Percentiles rank a stretch among this genome's conserved stretches.
These are phyloP conservation scores for Emydocephalus ijimae DNA, from an alignment of 2,113 vertebrate species.

Conservation along the genomic window DNA sequence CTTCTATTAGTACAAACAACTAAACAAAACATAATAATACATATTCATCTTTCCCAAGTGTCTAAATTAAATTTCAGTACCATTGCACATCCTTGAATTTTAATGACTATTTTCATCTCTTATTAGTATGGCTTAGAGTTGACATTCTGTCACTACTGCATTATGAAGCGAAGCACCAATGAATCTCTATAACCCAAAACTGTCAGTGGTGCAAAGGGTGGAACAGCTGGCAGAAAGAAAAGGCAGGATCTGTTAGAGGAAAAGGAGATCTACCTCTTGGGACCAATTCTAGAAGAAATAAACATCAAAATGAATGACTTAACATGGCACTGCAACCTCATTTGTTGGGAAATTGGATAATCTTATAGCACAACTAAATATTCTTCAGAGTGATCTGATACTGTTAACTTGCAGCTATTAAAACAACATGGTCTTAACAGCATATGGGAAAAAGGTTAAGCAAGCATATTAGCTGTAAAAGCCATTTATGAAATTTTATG, in stretches of 20 bases:
- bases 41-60: neutral
- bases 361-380: constrained; percentile 55
- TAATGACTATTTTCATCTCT: neutral
- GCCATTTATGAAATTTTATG: constrained; percentile 47
- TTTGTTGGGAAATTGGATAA: constrained; percentile 58
- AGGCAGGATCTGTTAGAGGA: constrained; percentile 31
- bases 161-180: neutral
- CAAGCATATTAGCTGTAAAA: constrained; percentile 48
- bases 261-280: constrained; percentile 50
- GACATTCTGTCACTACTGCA: neutral
- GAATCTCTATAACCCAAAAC: constrained; percentile 31
- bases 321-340: constrained; percentile 55
- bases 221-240: constrained; percentile 50
- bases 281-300: constrained; percentile 57
- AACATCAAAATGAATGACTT: constrained; percentile 61
- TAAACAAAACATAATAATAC: neutral
- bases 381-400: constrained; percentile 45
- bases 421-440: constrained; percentile 52
- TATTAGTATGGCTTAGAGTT: neutral
- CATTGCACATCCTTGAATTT: neutral
- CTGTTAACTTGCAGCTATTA: constrained; percentile 46
- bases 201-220: constrained; percentile 28
- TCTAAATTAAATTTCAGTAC: neutral
- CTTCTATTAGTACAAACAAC: neutral
- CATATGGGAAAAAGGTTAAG: constrained; percentile 39